A percentile compares a stretch with the other conserved stretches of the same genome.
Conservation (phyloP, 1,140 invertebrate species). For the Drosophila erecta region DNA sequence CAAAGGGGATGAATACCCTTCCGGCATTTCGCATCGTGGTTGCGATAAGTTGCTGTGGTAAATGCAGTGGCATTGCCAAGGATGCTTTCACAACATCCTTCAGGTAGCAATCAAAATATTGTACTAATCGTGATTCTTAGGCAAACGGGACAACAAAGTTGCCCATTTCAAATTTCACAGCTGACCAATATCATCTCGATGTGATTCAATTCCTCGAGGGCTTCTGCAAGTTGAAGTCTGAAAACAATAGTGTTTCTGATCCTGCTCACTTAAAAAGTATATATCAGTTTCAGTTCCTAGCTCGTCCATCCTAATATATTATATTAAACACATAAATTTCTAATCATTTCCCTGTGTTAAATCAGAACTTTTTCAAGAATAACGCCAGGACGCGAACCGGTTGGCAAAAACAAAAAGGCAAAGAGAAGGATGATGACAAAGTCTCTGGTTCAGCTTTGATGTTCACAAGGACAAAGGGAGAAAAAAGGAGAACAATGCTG, state of each 20-base stretch:
- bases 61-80: constrained; percentile 18
- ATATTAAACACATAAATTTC: constrained; percentile 1
- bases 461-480: constrained; percentile 66
- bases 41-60: constrained; percentile 25
- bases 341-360: constrained; percentile 17
- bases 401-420: constrained; percentile 39
- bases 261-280: too few species aligned
- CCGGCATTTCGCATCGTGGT: constrained; percentile 34
- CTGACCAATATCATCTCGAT: neutral
- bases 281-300: too few species aligned
- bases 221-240: too few species aligned
- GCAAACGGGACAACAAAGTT: constrained; percentile 8
- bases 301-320: neutral
- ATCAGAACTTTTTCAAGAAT: constrained; percentile 22
- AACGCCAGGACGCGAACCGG: constrained; percentile 41
- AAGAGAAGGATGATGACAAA: constrained; percentile 65
- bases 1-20: constrained; percentile 50
- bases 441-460: constrained; percentile 66
- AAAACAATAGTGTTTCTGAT: too few species aligned
- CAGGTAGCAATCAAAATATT: constrained; percentile 54
- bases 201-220: too few species aligned
- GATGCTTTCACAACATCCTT: constrained; percentile 33
- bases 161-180: constrained; percentile 13
- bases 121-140: constrained; percentile 28
- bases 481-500: constrained; percentile 34